Base-by-base conservation (phyloP, 2,797 vertebrate species). In the Dromococcyx pavoninus region DNA sequence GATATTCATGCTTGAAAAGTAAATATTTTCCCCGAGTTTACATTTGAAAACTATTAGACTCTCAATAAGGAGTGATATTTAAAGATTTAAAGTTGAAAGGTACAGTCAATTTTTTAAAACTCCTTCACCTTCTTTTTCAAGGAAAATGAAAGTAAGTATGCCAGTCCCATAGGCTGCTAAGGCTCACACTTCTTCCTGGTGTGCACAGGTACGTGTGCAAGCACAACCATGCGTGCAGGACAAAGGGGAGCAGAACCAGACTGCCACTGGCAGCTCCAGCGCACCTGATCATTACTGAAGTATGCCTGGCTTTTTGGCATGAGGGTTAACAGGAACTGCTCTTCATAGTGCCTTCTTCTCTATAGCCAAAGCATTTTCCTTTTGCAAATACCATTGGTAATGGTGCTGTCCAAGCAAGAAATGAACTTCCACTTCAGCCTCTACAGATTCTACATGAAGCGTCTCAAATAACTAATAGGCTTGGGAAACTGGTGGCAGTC, bases 1-100 rank as follows among this genome's bases (percentile, higher is more conserved):
- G 39, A 97, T 92, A 97, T 95, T 96, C 94, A 97, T 88, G 94
- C 94, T 95, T 95, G 89, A 92, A 92, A 91, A 94, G 91, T 80
- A 97, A 93, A 21, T 65, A 87, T 86, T 95, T 95, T 92, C 69
- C 74, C 74, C 2, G 22, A 79, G 64, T 95, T 94, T 95, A 82
- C 78, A 88, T 92, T 95, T 96, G 84, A 93, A 97, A 89, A 78
- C 75, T 82, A 95, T 94, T 96, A 95, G 93, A 95, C 50, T 93
- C 91, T 91, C 95, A 95, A 62, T 81, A 93, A 93, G 80, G 81
- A 96, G 77, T 33, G 74, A 93, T 91, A 94, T 94, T 61, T 81
- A 92, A 94, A 95, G 91, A 94, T 95, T 96, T 96, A 93, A 97
- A 96, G 62, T 51, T 75, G 86, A 97, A 56, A 65, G 57, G 44